These are phyloP conservation scores for Rhynchophorus ferrugineus DNA, from an alignment of 1,140 invertebrate species.

Conservation along the genomic window DNA sequence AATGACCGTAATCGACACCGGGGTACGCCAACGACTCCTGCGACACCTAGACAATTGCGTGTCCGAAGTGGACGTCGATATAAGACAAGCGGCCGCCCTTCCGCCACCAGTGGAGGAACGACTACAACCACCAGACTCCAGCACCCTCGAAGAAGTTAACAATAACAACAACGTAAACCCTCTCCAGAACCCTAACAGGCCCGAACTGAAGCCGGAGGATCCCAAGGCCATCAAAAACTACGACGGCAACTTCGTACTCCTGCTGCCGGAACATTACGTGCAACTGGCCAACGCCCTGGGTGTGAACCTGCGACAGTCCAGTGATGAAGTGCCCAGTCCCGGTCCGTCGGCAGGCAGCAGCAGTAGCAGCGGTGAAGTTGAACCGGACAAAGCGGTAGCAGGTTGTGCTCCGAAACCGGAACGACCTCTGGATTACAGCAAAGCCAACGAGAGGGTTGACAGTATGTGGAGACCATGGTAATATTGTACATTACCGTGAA, in stretches of 20 bases:
- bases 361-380: conserved; percentile 1
- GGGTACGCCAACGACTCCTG: conserved; percentile 59
- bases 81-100: conserved; percentile 42
- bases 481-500: too few relatives aligned
- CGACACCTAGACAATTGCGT: conserved; percentile 65
- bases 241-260: conserved; percentile 38
- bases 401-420: conserved; percentile 11
- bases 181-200: conserved; percentile 8
- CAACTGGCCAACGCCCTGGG: conserved; percentile 38
- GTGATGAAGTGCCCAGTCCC: conserved; percentile 16
- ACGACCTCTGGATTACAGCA: conserved; percentile 31
- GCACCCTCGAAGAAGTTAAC: conserved; percentile 28
- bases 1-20: conserved; percentile 54
- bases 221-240: conserved; percentile 30
- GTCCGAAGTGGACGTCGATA: conserved; percentile 59
- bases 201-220: conserved; percentile 17
- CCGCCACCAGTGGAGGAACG: conserved; percentile 17
- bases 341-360: conserved; percentile 17
- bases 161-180: conserved; percentile 28
- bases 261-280: conserved; percentile 40
- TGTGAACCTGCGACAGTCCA: conserved; percentile 34
- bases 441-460: conserved; percentile 28
- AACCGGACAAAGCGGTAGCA: neutral
- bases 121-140: conserved; percentile 25
- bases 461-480: conserved; percentile 36